phyloP scores from a whole-genome alignment of 2,797 vertebrate genomes.

The Pseudocheirus occidentalis region DNA sequence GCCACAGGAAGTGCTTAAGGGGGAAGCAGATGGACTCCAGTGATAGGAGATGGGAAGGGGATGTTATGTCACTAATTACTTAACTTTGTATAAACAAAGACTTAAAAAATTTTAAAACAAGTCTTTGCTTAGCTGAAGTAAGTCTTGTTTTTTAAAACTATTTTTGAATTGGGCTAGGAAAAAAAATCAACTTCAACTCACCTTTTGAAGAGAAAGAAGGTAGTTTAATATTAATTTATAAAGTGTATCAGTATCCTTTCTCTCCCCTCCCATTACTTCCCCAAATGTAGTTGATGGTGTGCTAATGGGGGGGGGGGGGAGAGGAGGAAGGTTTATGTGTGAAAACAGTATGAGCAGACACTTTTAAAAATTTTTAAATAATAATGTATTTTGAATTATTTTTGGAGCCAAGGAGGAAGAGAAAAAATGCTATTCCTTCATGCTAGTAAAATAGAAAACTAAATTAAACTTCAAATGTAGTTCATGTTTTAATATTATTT shows the following conservation, averaged over 20 bases:
- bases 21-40: constrained; percentile 86
- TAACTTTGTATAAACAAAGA: constrained; percentile 82
- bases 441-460: background rate
- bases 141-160: constrained; percentile 59
- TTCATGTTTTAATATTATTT: background rate
- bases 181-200: background rate
- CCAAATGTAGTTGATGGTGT: background rate
- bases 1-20: constrained; percentile 82
- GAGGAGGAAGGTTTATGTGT: background rate
- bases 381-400: background rate
- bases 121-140: constrained; percentile 74
- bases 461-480: background rate
- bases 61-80: constrained; percentile 86
- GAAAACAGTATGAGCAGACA: background rate
- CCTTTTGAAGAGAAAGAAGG: background rate
- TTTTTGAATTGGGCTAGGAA: constrained; percentile 46
- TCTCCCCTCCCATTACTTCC: background rate
- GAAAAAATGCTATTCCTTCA: background rate
- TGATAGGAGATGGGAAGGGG: constrained; percentile 86
- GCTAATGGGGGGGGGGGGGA: background rate
- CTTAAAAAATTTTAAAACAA: constrained; percentile 78
- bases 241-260: background rate
- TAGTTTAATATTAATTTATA: background rate
- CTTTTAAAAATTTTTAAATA: background rate
- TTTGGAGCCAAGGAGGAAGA: background rate